Percentiles rank a stretch among this genome's conserved stretches.
Evolutionary conservation across 2,113 vertebrate species (phyloP).

Genomic region (Otis tarda): DNA sequence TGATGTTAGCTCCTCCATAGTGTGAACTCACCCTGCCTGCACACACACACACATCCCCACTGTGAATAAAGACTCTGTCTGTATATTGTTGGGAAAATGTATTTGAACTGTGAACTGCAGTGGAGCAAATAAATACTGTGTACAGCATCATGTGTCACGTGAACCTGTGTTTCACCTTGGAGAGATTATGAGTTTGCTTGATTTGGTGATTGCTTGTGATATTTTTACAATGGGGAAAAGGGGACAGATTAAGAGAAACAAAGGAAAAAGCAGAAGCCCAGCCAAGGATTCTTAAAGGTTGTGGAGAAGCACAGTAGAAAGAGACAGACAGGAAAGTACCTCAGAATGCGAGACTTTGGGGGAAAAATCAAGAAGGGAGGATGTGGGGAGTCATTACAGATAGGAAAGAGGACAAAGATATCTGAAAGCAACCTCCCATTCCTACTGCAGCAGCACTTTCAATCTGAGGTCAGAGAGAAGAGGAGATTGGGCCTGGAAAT

Average conservation of each 20-base stretch:
- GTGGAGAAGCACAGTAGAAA: background rate
- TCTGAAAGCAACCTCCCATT: background rate
- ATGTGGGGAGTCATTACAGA: background rate
- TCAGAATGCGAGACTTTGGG: background rate
- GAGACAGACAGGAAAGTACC: background rate
- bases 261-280: background rate
- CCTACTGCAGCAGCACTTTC: background rate
- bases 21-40: conserved; percentile 60
- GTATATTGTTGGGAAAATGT: conserved; percentile 63
- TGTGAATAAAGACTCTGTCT: conserved; percentile 61
- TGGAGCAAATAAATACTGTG: conserved; percentile 73
- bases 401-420: background rate
- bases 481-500: background rate
- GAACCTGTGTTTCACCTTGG: background rate
- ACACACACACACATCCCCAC: background rate
- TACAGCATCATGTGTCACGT: conserved; percentile 18
- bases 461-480: background rate
- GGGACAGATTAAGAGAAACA: background rate
- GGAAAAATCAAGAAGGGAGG: background rate
- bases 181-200: background rate
- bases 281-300: background rate
- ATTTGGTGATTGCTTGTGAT: background rate
- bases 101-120: conserved; percentile 71
- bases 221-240: background rate
- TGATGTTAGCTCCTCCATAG: conserved; percentile 26